phyloP scores from a whole-genome alignment of 2,888 invertebrate species.

The Macaria notata region DNA sequence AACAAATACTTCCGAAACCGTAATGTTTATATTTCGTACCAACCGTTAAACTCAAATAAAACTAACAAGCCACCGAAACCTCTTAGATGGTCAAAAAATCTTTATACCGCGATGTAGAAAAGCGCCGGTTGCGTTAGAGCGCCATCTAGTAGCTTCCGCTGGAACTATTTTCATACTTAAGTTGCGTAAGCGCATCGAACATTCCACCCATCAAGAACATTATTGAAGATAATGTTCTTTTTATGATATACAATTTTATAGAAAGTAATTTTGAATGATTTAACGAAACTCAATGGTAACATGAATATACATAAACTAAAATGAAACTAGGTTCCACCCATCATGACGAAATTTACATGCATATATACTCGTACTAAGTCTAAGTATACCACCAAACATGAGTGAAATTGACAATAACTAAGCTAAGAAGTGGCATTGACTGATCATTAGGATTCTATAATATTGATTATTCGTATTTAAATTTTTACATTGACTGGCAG shows the following conservation, averaged over 20 bases:
- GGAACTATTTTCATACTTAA: too few species aligned
- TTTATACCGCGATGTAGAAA: too few species aligned
- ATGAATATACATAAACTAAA: background rate
- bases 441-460: background rate
- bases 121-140: too few species aligned
- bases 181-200: too few species aligned
- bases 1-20: too few species aligned
- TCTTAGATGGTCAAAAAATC: too few species aligned
- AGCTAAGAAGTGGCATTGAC: background rate
- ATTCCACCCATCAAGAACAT: slow-evolving; percentile 3
- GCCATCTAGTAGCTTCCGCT: too few species aligned
- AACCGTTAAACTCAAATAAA: too few species aligned
- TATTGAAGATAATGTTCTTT: background rate
- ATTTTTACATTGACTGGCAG: too few species aligned
- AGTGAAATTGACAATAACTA: background rate
- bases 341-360: background rate
- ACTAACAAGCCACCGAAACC: too few species aligned
- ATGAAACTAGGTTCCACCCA: background rate
- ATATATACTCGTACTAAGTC: background rate
- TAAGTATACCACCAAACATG: background rate
- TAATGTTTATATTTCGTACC: too few species aligned
- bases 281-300: background rate
- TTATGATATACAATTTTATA: background rate
- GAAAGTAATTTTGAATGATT: background rate
- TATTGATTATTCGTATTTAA: too few species aligned